Percentiles rank a stretch among this genome's conserved stretches.
phyloP scores from a whole-genome alignment of 2,113 vertebrate species.

The Percina caprodes region DNA sequence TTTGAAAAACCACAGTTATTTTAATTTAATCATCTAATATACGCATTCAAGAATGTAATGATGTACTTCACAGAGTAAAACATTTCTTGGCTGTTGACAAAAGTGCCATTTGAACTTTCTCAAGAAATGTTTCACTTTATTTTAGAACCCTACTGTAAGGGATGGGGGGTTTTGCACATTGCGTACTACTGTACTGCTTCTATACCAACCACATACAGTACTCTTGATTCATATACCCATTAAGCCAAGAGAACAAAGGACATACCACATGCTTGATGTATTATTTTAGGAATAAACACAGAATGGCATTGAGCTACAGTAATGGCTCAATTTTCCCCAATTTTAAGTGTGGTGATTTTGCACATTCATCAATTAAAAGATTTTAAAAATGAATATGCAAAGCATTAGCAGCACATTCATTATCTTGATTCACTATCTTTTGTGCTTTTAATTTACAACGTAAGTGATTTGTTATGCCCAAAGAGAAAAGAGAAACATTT shows the following conservation, averaged over 20 bases:
- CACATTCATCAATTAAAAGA: slow-evolving; percentile 57
- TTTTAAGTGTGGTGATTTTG: slow-evolving; percentile 38
- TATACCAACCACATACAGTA: not conserved
- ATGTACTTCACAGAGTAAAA: slow-evolving; percentile 35
- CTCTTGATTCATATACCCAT: slow-evolving; percentile 34
- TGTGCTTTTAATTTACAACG: slow-evolving; percentile 73
- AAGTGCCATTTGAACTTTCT: slow-evolving; percentile 19
- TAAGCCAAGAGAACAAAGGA: slow-evolving; percentile 23
- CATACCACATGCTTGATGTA: slow-evolving; percentile 1
- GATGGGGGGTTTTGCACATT: not conserved
- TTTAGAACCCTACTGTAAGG: not conserved
- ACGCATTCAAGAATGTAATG: slow-evolving; percentile 26
- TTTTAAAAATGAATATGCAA: slow-evolving; percentile 70
- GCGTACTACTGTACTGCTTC: not conserved
- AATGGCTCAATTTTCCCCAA: slow-evolving; percentile 43
- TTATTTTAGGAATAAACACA: slow-evolving; percentile 31
- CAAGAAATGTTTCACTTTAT: not conserved
- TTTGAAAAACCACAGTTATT: slow-evolving; percentile 39
- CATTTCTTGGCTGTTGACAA: slow-evolving; percentile 3
- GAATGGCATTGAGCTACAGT: slow-evolving; percentile 37
- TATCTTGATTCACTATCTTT: slow-evolving; percentile 55
- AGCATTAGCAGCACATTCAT: slow-evolving; percentile 47
- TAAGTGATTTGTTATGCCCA: slow-evolving; percentile 75
- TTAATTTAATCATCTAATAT: slow-evolving; percentile 37
- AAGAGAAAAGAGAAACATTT: slow-evolving; percentile 66